Evolutionary conservation across 2,113 vertebrate genomes (phyloP).

Genomic region (Tetraodon nigroviridis): DNA sequence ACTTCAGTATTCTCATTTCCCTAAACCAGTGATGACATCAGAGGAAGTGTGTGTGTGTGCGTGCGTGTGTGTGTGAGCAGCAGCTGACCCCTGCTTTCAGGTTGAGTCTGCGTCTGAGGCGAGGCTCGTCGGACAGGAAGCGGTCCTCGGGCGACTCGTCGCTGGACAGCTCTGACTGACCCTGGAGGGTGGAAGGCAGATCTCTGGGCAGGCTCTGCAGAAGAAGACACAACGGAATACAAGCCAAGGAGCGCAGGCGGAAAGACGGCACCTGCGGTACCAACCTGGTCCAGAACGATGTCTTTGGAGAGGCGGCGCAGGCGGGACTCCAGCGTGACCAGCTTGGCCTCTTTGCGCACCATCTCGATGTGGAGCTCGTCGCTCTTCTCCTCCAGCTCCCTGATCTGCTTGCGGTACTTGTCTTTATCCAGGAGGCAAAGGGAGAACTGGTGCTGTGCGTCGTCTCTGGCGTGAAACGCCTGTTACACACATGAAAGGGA

Average conservation of each 20-base stretch:
- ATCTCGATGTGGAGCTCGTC: constrained; percentile 91
- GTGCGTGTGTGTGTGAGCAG: no score
- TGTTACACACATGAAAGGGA: constrained; percentile 34
- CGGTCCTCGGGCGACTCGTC: constrained; percentile 88
- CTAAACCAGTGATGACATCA: no score
- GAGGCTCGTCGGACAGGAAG: constrained; percentile 69
- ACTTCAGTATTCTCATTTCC: no score
- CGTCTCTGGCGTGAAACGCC: constrained; percentile 90
- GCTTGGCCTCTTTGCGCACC: constrained; percentile 88
- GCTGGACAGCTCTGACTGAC: constrained; percentile 85
- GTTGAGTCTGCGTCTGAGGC: constrained; percentile 83
- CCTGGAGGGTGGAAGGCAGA: constrained; percentile 69
- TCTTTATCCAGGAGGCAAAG: constrained; percentile 95
- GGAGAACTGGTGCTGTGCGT: constrained; percentile 93
- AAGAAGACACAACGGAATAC: background rate
- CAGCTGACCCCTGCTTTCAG: constrained; percentile 76
- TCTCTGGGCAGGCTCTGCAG: constrained; percentile 84
- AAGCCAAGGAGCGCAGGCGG: no score
- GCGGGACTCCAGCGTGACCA: constrained; percentile 87
- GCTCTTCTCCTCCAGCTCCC: constrained; percentile 92
- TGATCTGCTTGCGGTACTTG: constrained; percentile 95
- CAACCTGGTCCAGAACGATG: constrained; percentile 67
- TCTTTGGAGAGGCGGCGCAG: constrained; percentile 85
- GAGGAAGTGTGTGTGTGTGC: background rate
- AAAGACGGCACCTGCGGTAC: background rate